Base-by-base conservation (phyloP, 1,140 invertebrate genomes). In the Whitmania pigra region DNA sequence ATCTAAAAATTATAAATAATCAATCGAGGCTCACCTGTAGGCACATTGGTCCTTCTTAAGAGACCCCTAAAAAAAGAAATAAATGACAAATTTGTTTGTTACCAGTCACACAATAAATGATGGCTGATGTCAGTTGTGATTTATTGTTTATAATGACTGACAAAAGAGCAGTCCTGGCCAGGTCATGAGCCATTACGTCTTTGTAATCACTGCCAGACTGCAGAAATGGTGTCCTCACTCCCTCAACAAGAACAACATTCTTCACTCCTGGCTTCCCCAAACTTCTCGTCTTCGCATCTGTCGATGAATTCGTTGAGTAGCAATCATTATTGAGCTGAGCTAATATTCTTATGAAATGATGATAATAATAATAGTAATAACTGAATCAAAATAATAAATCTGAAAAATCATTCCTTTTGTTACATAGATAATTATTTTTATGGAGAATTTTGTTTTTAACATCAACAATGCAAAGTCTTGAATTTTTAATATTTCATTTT, bases 221-320 rank as follows among this genome's bases (percentile, higher is more conserved):
- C 2, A 96, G 84, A 84, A 99, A 99, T 11, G 96, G 96, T 11
- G 94, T 98, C 66, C 96, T 85, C 18, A 97, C 93, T 73, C 92
- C 94, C 84, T 98, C 95, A 2, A 98, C 89, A 40, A 96, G 86
- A 1, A 99, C 94, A 75, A 98, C 90, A 85, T 97, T 82, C 43
- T 70, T 74, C 22, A 72, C 66, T 27, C 71, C 73, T 11, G 57
- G 40, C 69, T 74, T 72, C 20, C 11, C 63, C 63, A 74, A 63
- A 27, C 53, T n/a, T 60, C 55, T 71, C 71, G 6, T 71, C 53
- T 29, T 36, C 40, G n/a, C n/a, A 29, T 25, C 22, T 29, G 27
- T 36, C 7, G 40, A 25, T 36, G 20, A 29, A 36, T 68, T 68
- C 36, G 29, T 27, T 18, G 25, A 18, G 25, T 27, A 57, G 25